phyloP scores from a whole-genome alignment of 37 sponge, comb jelly and placozoan species.

The Theonella swinhoei region DNA sequence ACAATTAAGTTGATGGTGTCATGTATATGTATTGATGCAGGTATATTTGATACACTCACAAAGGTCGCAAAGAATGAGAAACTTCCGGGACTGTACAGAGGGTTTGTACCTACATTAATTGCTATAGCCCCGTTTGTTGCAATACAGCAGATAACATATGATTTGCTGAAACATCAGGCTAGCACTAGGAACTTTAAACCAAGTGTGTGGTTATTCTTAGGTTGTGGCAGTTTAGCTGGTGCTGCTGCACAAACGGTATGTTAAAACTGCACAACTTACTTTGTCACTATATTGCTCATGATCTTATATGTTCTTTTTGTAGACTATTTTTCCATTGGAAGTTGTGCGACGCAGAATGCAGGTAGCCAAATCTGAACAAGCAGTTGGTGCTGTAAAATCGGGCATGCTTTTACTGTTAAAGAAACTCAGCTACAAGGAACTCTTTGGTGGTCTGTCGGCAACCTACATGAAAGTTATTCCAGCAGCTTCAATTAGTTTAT shows the following conservation, averaged over 20 bases:
- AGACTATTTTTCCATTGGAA: slow-evolving; percentile 77
- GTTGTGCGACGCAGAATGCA: slow-evolving; percentile 77
- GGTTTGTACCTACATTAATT: slow-evolving; percentile 68
- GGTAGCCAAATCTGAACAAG: background rate
- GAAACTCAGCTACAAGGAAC: slow-evolving; percentile 1
- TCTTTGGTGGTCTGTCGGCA: slow-evolving; percentile 63
- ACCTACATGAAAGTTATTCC: slow-evolving; percentile 72
- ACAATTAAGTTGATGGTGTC: background rate
- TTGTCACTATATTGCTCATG: slow-evolving; percentile 11
- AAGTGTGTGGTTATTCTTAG: slow-evolving; percentile 43
- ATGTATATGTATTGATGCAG: slow-evolving; percentile 5
- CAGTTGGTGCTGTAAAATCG: background rate
- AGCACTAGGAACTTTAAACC: slow-evolving; percentile 7
- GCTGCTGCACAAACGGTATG: slow-evolving; percentile 76
- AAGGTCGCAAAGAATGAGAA: slow-evolving; percentile 17
- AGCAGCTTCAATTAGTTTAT: slow-evolving; percentile 56
- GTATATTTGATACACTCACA: slow-evolving; percentile 44
- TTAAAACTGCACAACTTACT: background rate
- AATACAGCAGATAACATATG: slow-evolving; percentile 76
- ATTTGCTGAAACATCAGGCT: slow-evolving; percentile 58
- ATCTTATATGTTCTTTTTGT: background rate
- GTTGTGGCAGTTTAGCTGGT: slow-evolving; percentile 76
- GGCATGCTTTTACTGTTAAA: background rate
- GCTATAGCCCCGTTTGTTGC: slow-evolving; percentile 80
- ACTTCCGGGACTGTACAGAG: slow-evolving; percentile 56